Percentiles rank a stretch among this genome's conserved stretches.
phyloP scores from a whole-genome alignment of 2,797 vertebrate species.

The Lutjanus campechanus region DNA sequence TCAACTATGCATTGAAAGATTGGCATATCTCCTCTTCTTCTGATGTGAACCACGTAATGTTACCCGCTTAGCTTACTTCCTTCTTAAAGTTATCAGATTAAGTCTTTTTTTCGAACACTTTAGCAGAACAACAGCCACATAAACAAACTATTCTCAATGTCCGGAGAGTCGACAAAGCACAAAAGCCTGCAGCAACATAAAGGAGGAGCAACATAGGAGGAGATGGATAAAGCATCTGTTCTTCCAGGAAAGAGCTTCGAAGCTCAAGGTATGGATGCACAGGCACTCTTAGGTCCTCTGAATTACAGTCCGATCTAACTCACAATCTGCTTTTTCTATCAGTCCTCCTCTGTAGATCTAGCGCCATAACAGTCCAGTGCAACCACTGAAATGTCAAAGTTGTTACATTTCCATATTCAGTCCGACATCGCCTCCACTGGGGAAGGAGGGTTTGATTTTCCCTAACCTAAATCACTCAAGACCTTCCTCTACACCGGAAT shows the following conservation, averaged over 20 bases:
- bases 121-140: conserved; percentile 29
- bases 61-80: conserved; percentile 40
- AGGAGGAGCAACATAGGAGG: conserved; percentile 7
- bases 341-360: conserved; percentile 26
- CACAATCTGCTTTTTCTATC: conserved; percentile 61
- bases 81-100: conserved; percentile 55
- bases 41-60: conserved; percentile 43
- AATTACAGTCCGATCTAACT: conserved; percentile 50
- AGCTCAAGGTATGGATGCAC: conserved; percentile 38
- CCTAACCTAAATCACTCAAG: too few relatives aligned
- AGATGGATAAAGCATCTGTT: conserved; percentile 74
- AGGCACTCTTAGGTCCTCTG: conserved; percentile 40
- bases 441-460: too few relatives aligned
- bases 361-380: conserved; percentile 8
- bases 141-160: conserved; percentile 44
- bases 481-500: too few relatives aligned
- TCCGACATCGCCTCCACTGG: too few relatives aligned
- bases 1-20: conserved; percentile 48
- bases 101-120: conserved; percentile 15
- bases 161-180: conserved; percentile 9
- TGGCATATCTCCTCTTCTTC: conserved; percentile 36
- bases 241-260: conserved; percentile 61
- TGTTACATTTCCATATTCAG: too few relatives aligned
- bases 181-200: conserved; percentile 33
- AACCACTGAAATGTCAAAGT: neutral